These are phyloP conservation scores for Acanthurus leucopareius DNA, from an alignment of 2,797 vertebrate species.

Conservation along the genomic window DNA sequence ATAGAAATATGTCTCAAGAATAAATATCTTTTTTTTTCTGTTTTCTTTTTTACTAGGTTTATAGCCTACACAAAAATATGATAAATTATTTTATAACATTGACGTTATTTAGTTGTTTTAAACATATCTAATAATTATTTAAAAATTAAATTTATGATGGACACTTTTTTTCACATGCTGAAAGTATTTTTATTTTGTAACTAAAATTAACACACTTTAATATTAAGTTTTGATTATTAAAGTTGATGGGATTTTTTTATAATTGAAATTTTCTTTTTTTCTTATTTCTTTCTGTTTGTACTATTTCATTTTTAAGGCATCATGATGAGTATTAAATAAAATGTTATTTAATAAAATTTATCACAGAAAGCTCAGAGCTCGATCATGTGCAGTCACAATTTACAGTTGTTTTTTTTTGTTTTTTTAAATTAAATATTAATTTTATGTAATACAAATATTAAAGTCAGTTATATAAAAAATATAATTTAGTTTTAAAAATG, in stretches of 20 bases:
- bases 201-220: background rate
- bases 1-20: background rate
- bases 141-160: background rate
- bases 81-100: background rate
- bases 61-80: too few species aligned
- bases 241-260: background rate
- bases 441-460: background rate
- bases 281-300: background rate
- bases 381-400: background rate
- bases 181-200: background rate
- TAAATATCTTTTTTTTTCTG: background rate
- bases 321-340: background rate
- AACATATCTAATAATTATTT: accelerated
- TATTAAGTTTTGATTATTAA: background rate
- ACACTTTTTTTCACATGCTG: background rate
- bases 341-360: background rate
- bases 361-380: background rate
- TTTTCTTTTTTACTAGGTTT: background rate
- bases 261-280: background rate
- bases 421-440: background rate
- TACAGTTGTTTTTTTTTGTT: background rate
- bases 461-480: background rate
- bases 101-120: background rate
- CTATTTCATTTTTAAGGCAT: background rate
- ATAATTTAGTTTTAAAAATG: background rate